A percentile compares a stretch with the other conserved stretches of the same genome.
Evolutionary conservation across 2,888 invertebrate species (phyloP).

Genomic region (Glyphotaelius pellucidus): DNA sequence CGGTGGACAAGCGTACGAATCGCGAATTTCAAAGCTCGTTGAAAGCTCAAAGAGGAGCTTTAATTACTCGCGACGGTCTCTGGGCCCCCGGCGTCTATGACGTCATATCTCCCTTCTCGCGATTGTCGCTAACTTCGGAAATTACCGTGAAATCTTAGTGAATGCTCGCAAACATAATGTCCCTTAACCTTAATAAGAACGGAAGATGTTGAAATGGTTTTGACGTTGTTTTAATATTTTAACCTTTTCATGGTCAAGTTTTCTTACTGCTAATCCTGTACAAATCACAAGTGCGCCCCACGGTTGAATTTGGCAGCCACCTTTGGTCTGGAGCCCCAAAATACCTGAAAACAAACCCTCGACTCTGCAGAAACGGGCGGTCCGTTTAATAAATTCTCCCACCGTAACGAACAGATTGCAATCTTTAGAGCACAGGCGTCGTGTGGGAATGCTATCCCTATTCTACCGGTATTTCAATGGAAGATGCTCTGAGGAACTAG

Average conservation of each 20-base stretch:
- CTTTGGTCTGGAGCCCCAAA: too few relatives aligned
- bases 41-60: slow-evolving; percentile 56
- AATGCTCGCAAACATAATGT: neutral
- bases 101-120: slow-evolving; percentile 9
- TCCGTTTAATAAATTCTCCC: too few relatives aligned
- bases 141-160: slow-evolving; percentile 16
- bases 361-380: too few relatives aligned
- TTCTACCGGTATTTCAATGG: too few relatives aligned
- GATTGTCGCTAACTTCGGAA: slow-evolving; percentile 15
- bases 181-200: neutral
- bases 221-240: neutral
- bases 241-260: neutral
- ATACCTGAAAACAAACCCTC: too few relatives aligned
- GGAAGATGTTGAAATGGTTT: neutral
- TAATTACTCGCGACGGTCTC: slow-evolving; percentile 55
- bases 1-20: slow-evolving; percentile 49
- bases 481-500: too few relatives aligned
- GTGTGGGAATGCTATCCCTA: too few relatives aligned
- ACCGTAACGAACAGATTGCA: too few relatives aligned
- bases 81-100: slow-evolving; percentile 26
- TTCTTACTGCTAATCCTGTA: too few relatives aligned
- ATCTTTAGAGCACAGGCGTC: too few relatives aligned
- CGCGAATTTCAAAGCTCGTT: slow-evolving; percentile 58
- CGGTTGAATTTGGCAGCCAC: too few relatives aligned
- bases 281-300: too few relatives aligned